phyloP scores from a whole-genome alignment of 2,113 vertebrate species.

The Scatophagus argus region DNA sequence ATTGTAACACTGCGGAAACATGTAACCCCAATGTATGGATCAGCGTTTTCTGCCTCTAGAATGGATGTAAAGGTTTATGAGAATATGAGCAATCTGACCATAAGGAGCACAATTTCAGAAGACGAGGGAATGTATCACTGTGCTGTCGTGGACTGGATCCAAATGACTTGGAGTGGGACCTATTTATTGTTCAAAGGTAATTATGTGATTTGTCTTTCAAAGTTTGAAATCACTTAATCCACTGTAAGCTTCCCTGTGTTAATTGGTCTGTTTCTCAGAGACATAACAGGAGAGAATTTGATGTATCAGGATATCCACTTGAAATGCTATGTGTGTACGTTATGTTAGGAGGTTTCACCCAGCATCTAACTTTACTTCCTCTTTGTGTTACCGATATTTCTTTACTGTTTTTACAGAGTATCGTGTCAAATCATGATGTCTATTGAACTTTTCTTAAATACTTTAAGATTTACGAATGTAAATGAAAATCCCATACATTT shows the following conservation, averaged over 20 bases:
- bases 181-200: conserved; percentile 55
- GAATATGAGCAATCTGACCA: neutral
- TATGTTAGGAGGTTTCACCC: too few species aligned
- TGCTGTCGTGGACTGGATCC: neutral
- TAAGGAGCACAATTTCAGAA: neutral
- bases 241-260: neutral
- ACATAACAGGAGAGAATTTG: too few species aligned
- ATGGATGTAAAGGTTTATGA: rapidly evolving
- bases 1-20: rapidly evolving
- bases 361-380: too few species aligned
- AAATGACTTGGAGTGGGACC: conserved; percentile 1
- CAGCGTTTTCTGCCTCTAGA: neutral
- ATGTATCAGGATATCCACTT: too few species aligned
- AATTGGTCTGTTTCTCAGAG: neutral
- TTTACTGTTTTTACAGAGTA: neutral
- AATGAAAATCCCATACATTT: neutral
- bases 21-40: rapidly evolving
- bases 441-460: too few species aligned
- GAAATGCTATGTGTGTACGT: too few species aligned
- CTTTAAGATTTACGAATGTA: neutral
- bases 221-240: neutral
- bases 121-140: conserved; percentile 63
- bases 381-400: too few species aligned
- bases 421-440: too few species aligned
- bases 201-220: neutral